These are phyloP conservation scores for Luscinia luscinia DNA, from an alignment of 2,797 vertebrate genomes.

Conservation along the genomic window DNA sequence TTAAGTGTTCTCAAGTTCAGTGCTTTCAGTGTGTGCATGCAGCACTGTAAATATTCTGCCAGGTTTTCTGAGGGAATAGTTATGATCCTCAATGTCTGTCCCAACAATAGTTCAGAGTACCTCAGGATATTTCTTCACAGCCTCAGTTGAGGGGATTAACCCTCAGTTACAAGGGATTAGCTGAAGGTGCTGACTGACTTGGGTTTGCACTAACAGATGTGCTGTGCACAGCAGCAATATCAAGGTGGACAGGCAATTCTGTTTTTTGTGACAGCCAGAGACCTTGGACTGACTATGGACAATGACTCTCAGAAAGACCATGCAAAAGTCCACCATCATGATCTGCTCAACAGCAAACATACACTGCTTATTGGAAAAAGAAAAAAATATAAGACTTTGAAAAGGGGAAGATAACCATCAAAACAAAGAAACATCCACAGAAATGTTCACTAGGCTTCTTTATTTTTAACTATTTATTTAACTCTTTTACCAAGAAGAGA, in stretches of 20 bases:
- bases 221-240: not conserved
- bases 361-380: not conserved
- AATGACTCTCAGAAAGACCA: not conserved
- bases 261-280: not conserved
- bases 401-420: not conserved
- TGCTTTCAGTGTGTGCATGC: not conserved
- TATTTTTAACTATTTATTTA: not conserved
- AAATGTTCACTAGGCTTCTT: not conserved
- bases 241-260: not conserved
- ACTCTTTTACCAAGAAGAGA: not conserved
- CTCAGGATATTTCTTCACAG: not conserved
- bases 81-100: not conserved
- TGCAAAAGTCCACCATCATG: not conserved
- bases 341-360: not conserved
- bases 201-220: not conserved
- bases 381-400: not conserved
- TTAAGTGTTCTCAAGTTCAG: not conserved
- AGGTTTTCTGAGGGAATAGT: not conserved
- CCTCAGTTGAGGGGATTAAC: not conserved
- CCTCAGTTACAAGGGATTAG: not conserved
- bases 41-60: not conserved
- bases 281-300: not conserved
- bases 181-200: not conserved
- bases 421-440: not conserved
- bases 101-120: not conserved